Conservation (phyloP, 2,113 vertebrate species). For the Larimichthys crocea region DNA sequence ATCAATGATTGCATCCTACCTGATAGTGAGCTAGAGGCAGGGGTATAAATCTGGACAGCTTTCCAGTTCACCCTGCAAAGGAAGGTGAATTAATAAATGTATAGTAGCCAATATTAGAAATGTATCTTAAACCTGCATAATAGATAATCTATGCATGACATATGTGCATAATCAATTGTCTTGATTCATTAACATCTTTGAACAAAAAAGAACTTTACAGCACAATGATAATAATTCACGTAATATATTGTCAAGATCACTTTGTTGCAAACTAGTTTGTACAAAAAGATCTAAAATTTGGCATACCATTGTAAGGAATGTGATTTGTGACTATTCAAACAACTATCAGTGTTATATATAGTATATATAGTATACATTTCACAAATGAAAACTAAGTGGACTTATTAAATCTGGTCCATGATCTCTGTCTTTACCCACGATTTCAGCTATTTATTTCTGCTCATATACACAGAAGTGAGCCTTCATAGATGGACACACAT, state of each 20-base stretch:
- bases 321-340: background rate
- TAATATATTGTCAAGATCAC: background rate
- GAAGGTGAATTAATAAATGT: too few relatives aligned
- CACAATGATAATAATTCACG: background rate
- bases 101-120: too few relatives aligned
- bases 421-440: constrained; percentile 6
- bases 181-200: background rate
- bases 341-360: background rate
- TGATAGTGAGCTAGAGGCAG: too few relatives aligned
- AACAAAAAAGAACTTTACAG: background rate
- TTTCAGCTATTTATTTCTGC: constrained; percentile 52
- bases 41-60: too few relatives aligned
- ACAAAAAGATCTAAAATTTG: background rate
- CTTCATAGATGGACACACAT: constrained; percentile 49
- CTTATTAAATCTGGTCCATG: constrained; percentile 16
- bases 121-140: background rate
- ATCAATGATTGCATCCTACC: too few relatives aligned
- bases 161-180: background rate
- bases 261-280: background rate
- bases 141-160: background rate
- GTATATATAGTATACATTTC: background rate
- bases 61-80: too few relatives aligned
- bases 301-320: background rate
- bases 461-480: constrained; percentile 12
- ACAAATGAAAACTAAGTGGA: constrained; percentile 2